phyloP scores from a whole-genome alignment of 2,113 vertebrate genomes.

The Oenanthe oenanthe region DNA sequence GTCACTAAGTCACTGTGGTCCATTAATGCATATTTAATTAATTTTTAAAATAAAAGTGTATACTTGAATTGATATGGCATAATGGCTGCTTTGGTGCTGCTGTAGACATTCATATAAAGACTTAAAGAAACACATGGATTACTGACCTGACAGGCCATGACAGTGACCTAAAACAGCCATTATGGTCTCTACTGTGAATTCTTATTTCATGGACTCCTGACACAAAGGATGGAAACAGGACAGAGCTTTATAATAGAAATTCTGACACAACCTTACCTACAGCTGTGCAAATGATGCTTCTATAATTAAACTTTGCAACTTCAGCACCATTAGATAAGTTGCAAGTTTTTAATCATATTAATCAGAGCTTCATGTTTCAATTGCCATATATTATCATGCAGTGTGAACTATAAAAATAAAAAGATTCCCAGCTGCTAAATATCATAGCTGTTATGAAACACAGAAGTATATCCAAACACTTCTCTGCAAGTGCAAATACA shows the following conservation, averaged over 20 bases:
- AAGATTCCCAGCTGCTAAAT: slow-evolving; percentile 19
- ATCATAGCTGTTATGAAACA: slow-evolving; percentile 50
- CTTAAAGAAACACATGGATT: not conserved
- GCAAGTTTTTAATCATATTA: slow-evolving; percentile 67
- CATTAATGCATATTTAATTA: slow-evolving; percentile 15
- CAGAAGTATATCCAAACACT: slow-evolving; percentile 37
- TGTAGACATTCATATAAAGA: not conserved
- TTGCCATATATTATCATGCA: slow-evolving; percentile 54
- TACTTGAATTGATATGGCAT: not conserved
- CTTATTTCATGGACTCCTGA: slow-evolving; percentile 16
- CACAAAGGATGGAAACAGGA: not conserved
- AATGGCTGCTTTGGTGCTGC: slow-evolving; percentile 3
- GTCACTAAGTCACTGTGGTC: not conserved
- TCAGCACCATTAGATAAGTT: slow-evolving; percentile 54
- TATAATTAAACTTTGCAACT: slow-evolving; percentile 70
- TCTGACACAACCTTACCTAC: slow-evolving; percentile 60
- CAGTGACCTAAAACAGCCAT: not conserved
- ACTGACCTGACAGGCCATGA: not conserved
- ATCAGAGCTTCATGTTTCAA: slow-evolving; percentile 52
- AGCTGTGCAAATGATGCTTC: slow-evolving; percentile 42
- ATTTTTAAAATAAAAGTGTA: not conserved
- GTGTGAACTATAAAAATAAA: slow-evolving; percentile 30
- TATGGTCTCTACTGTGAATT: not conserved
- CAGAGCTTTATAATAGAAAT: slow-evolving; percentile 65
- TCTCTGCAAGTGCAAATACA: not conserved